Evolutionary conservation across 2,888 invertebrate species (phyloP).

Genomic region (Diaphora mendica): DNA sequence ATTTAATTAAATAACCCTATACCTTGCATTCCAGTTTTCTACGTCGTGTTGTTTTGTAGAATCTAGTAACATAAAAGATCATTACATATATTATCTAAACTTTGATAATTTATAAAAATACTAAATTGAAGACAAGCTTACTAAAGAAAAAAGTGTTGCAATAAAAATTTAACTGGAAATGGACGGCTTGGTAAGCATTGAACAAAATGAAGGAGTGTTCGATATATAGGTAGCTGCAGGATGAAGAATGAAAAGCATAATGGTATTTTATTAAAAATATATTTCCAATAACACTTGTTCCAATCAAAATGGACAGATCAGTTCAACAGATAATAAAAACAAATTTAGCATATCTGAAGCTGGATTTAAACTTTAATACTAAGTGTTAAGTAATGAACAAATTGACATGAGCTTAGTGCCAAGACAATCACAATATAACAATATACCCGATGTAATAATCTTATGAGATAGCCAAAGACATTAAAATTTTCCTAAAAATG

Average conservation of each 20-base stretch:
- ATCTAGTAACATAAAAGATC: slow-evolving; percentile 31
- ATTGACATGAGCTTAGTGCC: slow-evolving; percentile 73
- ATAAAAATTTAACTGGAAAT: slow-evolving; percentile 41
- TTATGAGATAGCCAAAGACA: slow-evolving; percentile 55
- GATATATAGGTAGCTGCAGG: slow-evolving; percentile 67
- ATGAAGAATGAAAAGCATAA: slow-evolving; percentile 82
- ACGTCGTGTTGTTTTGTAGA: slow-evolving; percentile 23
- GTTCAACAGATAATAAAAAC: slow-evolving; percentile 72
- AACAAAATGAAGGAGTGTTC: slow-evolving; percentile 40
- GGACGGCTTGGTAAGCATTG: slow-evolving; percentile 29
- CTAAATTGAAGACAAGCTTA: slow-evolving; percentile 31
- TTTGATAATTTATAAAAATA: slow-evolving; percentile 11
- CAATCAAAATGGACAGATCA: slow-evolving; percentile 81
- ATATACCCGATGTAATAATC: slow-evolving; percentile 52
- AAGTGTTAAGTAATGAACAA: slow-evolving; percentile 54
- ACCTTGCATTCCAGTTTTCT: slow-evolving; percentile 27
- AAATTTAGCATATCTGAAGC: slow-evolving; percentile 70
- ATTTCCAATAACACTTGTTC: slow-evolving; percentile 79
- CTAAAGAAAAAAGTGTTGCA: slow-evolving; percentile 41
- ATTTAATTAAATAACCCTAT: slow-evolving; percentile 42
- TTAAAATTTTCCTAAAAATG: slow-evolving; percentile 59
- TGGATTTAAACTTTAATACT: slow-evolving; percentile 76
- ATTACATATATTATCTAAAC: slow-evolving; percentile 21
- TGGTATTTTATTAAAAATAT: slow-evolving; percentile 81
- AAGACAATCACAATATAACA: slow-evolving; percentile 59